phyloP scores from a whole-genome alignment of 2,888 invertebrate genomes.

The Oscheius onirici region DNA sequence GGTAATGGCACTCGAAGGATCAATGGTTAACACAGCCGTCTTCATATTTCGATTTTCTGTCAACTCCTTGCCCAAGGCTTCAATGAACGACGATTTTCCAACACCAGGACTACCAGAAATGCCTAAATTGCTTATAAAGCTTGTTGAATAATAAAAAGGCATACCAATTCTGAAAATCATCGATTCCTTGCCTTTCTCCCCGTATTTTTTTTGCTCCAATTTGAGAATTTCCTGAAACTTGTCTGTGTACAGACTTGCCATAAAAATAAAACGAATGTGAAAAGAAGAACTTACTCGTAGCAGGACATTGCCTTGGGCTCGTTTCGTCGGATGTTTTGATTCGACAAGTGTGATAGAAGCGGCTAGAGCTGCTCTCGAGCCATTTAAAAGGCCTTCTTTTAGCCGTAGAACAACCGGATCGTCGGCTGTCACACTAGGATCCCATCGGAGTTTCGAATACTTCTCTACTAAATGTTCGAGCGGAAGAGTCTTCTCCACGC shows the following conservation, averaged over 20 bases:
- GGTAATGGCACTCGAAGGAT: slow-evolving; percentile 77
- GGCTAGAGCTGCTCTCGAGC: slow-evolving; percentile 73
- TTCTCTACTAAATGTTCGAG: slow-evolving; percentile 48
- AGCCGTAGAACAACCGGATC: slow-evolving; percentile 52
- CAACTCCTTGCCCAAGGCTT: slow-evolving; percentile 76
- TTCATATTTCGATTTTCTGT: slow-evolving; percentile 71
- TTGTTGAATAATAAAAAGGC: not conserved
- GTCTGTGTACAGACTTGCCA: not conserved
- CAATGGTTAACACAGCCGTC: slow-evolving; percentile 76
- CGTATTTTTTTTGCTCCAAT: slow-evolving; percentile 67
- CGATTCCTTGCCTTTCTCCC: slow-evolving; percentile 52
- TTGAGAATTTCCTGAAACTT: slow-evolving; percentile 43
- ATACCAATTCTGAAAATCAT: slow-evolving; percentile 73
- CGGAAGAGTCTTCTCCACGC: slow-evolving; percentile 47
- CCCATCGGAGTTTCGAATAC: slow-evolving; percentile 56
- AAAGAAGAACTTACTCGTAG: slow-evolving; percentile 30
- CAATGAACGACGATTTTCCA: slow-evolving; percentile 78
- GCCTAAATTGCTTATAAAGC: slow-evolving; percentile 67
- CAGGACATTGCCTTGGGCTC: slow-evolving; percentile 71
- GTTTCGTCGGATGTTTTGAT: slow-evolving; percentile 73
- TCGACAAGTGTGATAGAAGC: slow-evolving; percentile 75
- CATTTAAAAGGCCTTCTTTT: slow-evolving; percentile 48
- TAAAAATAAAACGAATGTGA: not conserved
- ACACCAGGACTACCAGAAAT: slow-evolving; percentile 78
- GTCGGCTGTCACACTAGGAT: slow-evolving; percentile 53